Evolutionary conservation across 1,140 invertebrate genomes (phyloP).

Genomic region (Archivesica marissinica): DNA sequence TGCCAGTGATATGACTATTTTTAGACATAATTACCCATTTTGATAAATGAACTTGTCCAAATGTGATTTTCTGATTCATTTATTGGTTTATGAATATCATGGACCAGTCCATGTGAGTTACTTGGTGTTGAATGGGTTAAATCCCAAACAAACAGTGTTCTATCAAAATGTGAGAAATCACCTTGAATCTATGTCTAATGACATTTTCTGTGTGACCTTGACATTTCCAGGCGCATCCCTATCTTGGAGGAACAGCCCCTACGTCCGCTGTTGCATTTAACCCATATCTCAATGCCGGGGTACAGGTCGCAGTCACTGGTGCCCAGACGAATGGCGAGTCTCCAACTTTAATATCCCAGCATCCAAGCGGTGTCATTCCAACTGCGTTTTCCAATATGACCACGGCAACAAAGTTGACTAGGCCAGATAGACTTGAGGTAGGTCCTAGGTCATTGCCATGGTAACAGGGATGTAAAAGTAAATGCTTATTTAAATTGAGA

Average conservation of each 20-base stretch:
- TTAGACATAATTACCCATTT: no score
- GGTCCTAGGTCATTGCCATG: conserved; percentile 77
- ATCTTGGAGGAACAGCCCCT: conserved; percentile 63
- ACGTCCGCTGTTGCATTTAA: conserved; percentile 71
- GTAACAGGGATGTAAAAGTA: conserved; percentile 26
- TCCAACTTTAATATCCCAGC: conserved; percentile 64
- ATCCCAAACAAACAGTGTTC: neutral
- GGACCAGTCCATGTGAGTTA: no score
- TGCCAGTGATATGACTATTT: no score
- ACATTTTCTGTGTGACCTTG: conserved; percentile 9
- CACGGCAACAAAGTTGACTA: conserved; percentile 94
- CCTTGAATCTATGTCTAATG: neutral
- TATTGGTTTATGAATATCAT: no score
- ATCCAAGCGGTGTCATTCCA: conserved; percentile 75
- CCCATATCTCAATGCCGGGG: conserved; percentile 69
- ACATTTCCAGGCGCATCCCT: conserved; percentile 61
- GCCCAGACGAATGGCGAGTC: conserved; percentile 65
- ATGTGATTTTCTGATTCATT: no score
- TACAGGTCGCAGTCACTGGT: conserved; percentile 68
- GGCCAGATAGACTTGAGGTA: conserved; percentile 98
- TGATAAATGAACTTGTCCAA: no score
- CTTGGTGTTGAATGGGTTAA: no score
- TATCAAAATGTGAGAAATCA: neutral
- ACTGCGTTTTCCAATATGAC: conserved; percentile 85
- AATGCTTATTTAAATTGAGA: neutral